phyloP scores from a whole-genome alignment of 2,888 invertebrate genomes.

The Argynnis bischoffii region DNA sequence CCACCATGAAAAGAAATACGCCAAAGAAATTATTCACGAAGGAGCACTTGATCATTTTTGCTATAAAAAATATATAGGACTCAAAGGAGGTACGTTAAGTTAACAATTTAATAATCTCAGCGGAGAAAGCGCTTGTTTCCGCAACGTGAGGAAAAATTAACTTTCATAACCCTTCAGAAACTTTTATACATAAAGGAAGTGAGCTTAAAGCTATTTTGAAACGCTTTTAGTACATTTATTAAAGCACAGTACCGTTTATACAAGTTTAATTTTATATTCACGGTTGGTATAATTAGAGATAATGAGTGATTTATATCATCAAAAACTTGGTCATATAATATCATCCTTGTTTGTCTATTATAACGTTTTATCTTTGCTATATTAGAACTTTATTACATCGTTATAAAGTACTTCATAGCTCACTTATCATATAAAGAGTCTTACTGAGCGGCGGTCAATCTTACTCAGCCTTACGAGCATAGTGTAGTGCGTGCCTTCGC shows the following conservation, averaged over 20 bases:
- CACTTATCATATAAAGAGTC: no score
- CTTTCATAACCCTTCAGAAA: conserved; percentile 17
- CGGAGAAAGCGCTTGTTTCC: conserved; percentile 16
- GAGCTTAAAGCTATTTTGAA: conserved; percentile 10
- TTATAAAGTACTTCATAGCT: no score
- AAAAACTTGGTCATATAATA: no score
- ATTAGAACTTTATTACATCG: no score
- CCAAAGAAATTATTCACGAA: no score
- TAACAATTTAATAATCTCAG: conserved; percentile 12
- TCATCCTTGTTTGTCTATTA: no score
- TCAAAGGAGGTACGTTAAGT: conserved; percentile 3
- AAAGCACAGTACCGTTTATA: background rate
- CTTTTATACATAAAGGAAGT: conserved; percentile 17
- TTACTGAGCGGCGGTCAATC: no score
- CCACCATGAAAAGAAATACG: no score
- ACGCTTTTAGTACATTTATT: conserved; percentile 10
- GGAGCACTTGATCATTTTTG: no score
- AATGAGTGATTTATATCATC: background rate
- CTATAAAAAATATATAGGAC: background rate
- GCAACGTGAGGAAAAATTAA: conserved; percentile 19
- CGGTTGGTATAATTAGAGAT: background rate
- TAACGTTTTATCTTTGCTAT: no score
- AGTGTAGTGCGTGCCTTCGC: no score
- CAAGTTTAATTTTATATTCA: background rate
- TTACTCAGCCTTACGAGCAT: no score